These are phyloP conservation scores for Helostoma temminkii DNA, from an alignment of 2,797 vertebrate genomes.

Conservation along the genomic window DNA sequence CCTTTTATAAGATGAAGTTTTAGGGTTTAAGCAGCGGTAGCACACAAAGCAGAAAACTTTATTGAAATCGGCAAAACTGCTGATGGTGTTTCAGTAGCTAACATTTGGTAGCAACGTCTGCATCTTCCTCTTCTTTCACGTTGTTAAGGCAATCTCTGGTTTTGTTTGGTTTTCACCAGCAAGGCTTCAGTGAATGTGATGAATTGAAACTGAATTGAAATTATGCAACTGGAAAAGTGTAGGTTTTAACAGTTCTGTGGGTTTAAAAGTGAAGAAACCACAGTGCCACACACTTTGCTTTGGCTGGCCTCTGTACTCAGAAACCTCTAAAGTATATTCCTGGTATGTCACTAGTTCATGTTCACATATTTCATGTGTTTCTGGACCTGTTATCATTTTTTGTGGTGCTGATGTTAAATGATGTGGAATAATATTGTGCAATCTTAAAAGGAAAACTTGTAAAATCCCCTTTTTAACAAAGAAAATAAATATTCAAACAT, in stretches of 20 bases:
- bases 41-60: constrained; percentile 41
- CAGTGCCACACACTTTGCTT: neutral
- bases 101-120: constrained; percentile 4
- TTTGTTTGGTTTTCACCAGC: neutral
- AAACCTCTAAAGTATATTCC: neutral
- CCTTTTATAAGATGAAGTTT: constrained; percentile 51
- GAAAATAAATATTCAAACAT: neutral
- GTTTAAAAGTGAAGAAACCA: constrained; percentile 5
- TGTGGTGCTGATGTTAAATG: neutral
- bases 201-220: neutral
- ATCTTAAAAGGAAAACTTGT: neutral
- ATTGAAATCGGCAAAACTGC: constrained; percentile 42
- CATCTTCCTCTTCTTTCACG: neutral
- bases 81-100: constrained; percentile 6
- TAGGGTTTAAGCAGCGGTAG: constrained; percentile 32
- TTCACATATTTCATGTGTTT: too few relatives aligned
- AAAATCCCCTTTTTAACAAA: neutral
- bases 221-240: neutral
- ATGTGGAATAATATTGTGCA: neutral
- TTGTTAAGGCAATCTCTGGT: neutral
- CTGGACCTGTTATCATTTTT: too few relatives aligned
- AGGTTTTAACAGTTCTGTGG: neutral
- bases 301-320: neutral
- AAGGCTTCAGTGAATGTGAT: neutral
- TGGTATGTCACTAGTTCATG: neutral